phyloP scores from a whole-genome alignment of 2,113 vertebrate genomes.

The Vicugna pacos region DNA sequence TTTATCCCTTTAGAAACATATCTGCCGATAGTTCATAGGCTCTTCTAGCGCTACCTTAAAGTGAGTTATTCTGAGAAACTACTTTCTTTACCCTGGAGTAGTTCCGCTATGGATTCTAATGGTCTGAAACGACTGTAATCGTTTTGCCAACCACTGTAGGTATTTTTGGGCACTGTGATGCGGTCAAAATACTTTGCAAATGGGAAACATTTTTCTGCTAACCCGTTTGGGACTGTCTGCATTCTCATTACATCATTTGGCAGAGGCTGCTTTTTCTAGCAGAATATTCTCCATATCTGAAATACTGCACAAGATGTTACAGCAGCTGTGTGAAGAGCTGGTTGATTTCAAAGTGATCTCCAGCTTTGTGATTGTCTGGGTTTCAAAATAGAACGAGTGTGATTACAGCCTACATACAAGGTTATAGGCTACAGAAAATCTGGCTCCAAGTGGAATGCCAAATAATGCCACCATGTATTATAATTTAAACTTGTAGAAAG shows the following conservation, averaged over 20 bases:
- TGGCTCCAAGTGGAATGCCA: constrained; percentile 33
- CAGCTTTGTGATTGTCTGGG: constrained; percentile 21
- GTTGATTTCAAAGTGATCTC: constrained; percentile 66
- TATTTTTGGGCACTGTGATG: constrained; percentile 6
- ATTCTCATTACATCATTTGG: constrained; percentile 38
- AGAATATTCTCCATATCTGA: constrained; percentile 33
- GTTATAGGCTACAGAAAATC: constrained; percentile 31
- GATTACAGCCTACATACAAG: constrained; percentile 67
- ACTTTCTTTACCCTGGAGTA: not conserved
- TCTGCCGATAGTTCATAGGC: not conserved
- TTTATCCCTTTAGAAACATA: not conserved
- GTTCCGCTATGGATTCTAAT: not conserved
- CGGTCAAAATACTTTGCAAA: constrained; percentile 66
- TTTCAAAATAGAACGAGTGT: constrained; percentile 56
- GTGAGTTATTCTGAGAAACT: not conserved
- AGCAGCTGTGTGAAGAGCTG: constrained; percentile 68
- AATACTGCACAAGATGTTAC: constrained; percentile 11
- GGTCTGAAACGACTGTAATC: not conserved
- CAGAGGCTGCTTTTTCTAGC: not conserved
- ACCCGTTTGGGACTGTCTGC: not conserved
- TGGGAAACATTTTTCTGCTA: constrained; percentile 34
- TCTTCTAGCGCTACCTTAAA: not conserved
- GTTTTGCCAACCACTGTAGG: constrained; percentile 39
- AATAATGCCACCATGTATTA: not conserved
- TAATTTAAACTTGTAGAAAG: constrained; percentile 26